A percentile compares a stretch with the other conserved stretches of the same genome.
Evolutionary conservation across 1,140 invertebrate genomes (phyloP).

Genomic region (Trachymyrmex cornetzi): DNA sequence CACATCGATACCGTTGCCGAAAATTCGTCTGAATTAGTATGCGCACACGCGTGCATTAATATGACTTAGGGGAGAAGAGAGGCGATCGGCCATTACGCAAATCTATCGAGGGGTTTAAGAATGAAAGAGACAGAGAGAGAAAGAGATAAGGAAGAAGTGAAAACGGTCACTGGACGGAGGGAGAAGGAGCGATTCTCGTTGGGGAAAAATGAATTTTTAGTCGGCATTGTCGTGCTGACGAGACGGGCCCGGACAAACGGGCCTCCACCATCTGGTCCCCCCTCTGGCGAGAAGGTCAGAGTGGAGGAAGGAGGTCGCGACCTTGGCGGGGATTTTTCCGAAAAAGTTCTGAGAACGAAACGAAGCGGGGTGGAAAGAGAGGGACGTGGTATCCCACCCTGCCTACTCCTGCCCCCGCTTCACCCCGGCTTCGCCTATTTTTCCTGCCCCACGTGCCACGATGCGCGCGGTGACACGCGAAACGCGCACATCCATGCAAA

Average conservation of each 20-base stretch:
- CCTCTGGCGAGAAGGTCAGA: slow-evolving; percentile 70
- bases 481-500: slow-evolving; percentile 81
- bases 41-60: slow-evolving; percentile 83
- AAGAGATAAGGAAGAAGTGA: slow-evolving; percentile 68
- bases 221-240: slow-evolving; percentile 66
- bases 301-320: slow-evolving; percentile 80
- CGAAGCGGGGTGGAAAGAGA: slow-evolving; percentile 2
- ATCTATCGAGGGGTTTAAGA: slow-evolving; percentile 72
- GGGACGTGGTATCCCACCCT: background rate
- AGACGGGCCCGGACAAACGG: slow-evolving; percentile 66
- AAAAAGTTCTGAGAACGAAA: slow-evolving; percentile 78
- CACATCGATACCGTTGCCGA: slow-evolving; percentile 76
- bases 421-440: slow-evolving; percentile 67
- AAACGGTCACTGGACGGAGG: slow-evolving; percentile 60
- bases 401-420: slow-evolving; percentile 9
- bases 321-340: slow-evolving; percentile 82
- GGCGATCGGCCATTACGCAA: slow-evolving; percentile 81
- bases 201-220: slow-evolving; percentile 78
- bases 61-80: slow-evolving; percentile 81
- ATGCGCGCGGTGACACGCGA: slow-evolving; percentile 83
- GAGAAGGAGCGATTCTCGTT: slow-evolving; percentile 57
- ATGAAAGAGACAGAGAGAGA: slow-evolving; percentile 67
- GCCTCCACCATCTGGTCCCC: slow-evolving; percentile 80
- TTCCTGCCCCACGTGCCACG: slow-evolving; percentile 69
- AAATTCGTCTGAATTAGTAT: slow-evolving; percentile 86